These are phyloP conservation scores for Leptobrachium leishanense DNA, from an alignment of 2,113 vertebrate species.

Conservation along the genomic window DNA sequence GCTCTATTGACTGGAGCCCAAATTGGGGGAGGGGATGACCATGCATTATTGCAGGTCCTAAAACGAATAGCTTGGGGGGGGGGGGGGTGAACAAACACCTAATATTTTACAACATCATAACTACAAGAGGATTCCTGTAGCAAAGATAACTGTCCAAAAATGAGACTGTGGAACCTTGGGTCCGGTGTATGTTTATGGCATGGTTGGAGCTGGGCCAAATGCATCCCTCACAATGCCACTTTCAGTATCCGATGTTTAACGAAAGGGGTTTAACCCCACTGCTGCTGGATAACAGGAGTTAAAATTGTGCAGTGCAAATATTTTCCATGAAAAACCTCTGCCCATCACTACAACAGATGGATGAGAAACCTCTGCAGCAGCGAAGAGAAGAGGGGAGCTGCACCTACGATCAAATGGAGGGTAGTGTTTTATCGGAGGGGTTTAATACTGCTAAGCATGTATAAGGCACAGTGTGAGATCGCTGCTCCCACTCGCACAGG, in stretches of 20 bases:
- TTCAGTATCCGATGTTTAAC: background rate
- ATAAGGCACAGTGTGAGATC: constrained; percentile 59
- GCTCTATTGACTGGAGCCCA: background rate
- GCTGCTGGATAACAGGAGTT: background rate
- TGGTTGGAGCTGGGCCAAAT: background rate
- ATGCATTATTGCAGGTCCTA: background rate
- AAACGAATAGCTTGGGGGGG: background rate
- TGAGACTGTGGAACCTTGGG: background rate
- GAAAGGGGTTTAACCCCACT: background rate
- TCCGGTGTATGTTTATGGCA: background rate
- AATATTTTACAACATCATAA: no score
- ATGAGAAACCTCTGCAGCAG: background rate
- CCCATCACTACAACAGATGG: background rate
- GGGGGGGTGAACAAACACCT: background rate
- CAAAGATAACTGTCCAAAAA: background rate
- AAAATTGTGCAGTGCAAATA: background rate
- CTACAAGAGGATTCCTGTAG: background rate
- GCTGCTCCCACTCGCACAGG: constrained; percentile 51
- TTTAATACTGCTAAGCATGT: constrained; percentile 42
- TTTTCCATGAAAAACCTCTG: background rate
- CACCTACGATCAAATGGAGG: background rate
- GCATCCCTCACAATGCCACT: background rate
- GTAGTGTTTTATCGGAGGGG: constrained; percentile 41
- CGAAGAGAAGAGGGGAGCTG: background rate
- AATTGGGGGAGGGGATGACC: background rate